Evolutionary conservation across 2,113 vertebrate genomes (phyloP).

Genomic region (Irena cyanogastra): DNA sequence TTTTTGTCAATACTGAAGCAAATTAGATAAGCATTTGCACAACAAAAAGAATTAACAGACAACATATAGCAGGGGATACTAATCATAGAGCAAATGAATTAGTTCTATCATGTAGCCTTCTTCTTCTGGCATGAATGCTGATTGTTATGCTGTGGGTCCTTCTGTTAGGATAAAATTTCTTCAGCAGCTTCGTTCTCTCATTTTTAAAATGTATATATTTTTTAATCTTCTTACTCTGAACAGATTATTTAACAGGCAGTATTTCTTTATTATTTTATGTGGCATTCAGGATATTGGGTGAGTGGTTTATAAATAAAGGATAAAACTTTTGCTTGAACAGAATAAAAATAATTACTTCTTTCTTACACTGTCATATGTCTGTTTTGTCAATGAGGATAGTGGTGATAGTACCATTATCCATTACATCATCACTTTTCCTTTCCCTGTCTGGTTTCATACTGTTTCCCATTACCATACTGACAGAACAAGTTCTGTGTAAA

Average conservation of each 20-base stretch:
- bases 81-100: not conserved
- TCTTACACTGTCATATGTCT: not conserved
- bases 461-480: not conserved
- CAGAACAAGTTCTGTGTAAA: not conserved
- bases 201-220: not conserved
- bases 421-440: not conserved
- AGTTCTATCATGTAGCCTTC: not conserved
- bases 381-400: not conserved
- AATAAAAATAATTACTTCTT: not conserved
- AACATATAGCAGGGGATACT: not conserved
- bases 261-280: not conserved
- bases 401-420: not conserved
- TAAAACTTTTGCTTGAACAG: not conserved
- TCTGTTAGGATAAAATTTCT: not conserved
- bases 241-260: not conserved
- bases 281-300: not conserved
- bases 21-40: not conserved
- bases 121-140: not conserved
- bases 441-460: not conserved
- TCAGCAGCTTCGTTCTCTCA: not conserved
- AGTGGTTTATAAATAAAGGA: not conserved
- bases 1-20: not conserved
- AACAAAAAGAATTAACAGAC: not conserved
- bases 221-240: not conserved
- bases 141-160: not conserved